These are phyloP conservation scores for Mastomys natalensis DNA, from an alignment of 2,113 vertebrate genomes.

Conservation along the genomic window DNA sequence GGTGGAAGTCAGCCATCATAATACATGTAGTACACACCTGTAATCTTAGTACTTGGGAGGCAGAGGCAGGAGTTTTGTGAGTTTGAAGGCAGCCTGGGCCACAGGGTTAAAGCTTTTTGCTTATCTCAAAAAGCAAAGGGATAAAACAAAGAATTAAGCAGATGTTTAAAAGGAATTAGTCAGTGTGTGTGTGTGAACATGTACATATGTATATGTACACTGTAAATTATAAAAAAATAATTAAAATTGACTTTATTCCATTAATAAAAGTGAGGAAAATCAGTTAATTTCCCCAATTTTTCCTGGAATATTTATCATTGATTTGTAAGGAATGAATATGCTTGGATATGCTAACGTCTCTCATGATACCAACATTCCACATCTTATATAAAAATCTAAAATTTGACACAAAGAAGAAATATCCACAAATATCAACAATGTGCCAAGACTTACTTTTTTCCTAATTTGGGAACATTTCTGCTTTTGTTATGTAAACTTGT, in stretches of 20 bases:
- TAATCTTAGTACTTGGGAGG: neutral
- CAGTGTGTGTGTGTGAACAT: neutral
- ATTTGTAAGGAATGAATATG: neutral
- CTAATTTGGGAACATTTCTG: neutral
- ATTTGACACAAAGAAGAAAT: slow-evolving; percentile 27
- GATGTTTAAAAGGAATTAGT: neutral
- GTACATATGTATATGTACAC: neutral
- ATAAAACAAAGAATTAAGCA: neutral
- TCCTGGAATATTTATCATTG: neutral
- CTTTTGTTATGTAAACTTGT: slow-evolving; percentile 20
- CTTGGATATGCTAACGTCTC: slow-evolving; percentile 10
- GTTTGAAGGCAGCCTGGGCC: neutral
- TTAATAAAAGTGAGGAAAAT: slow-evolving; percentile 49
- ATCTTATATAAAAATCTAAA: slow-evolving; percentile 42
- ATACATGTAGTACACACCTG: neutral
- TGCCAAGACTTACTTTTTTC: slow-evolving; percentile 1
- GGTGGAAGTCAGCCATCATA: neutral
- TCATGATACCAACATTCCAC: neutral
- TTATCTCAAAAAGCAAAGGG: neutral
- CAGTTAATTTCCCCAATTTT: neutral
- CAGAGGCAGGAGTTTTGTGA: neutral
- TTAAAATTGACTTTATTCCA: slow-evolving; percentile 39
- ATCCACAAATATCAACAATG: slow-evolving; percentile 20
- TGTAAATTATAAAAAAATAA: slow-evolving; percentile 44
- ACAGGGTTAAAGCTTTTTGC: neutral